phyloP scores from a whole-genome alignment of 1,140 invertebrate species.

The Limonius californicus region DNA sequence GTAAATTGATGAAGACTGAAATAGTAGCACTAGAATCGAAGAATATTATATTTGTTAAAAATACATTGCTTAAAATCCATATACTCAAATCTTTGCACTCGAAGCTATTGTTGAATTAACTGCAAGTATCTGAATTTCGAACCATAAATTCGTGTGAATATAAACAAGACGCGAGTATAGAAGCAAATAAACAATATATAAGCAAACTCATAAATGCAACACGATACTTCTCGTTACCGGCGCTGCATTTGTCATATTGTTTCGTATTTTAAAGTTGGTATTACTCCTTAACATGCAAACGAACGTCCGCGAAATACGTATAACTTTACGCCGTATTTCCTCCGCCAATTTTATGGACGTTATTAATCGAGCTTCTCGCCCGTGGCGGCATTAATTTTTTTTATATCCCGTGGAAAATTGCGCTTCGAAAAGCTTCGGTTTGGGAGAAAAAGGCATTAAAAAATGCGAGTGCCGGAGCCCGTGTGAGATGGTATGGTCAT shows the following conservation, averaged over 20 bases:
- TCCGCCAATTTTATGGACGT: neutral
- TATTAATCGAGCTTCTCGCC: neutral
- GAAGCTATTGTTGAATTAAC: too few relatives aligned
- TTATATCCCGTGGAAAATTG: neutral
- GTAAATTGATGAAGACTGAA: too few relatives aligned
- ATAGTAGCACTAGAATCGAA: too few relatives aligned
- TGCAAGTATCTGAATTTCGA: too few relatives aligned
- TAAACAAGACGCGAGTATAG: neutral
- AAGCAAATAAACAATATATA: conserved; percentile 7
- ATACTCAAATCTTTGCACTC: too few relatives aligned
- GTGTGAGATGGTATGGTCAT: conserved; percentile 24
- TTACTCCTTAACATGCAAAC: conserved; percentile 4
- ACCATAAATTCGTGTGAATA: neutral
- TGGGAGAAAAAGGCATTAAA: neutral
- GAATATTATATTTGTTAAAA: too few relatives aligned
- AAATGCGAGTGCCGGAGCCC: neutral
- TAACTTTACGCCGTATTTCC: neutral
- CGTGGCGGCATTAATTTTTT: neutral
- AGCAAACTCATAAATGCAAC: conserved; percentile 6
- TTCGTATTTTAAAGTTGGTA: conserved; percentile 10
- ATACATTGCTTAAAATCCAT: too few relatives aligned
- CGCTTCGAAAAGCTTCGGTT: neutral
- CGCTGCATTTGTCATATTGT: conserved; percentile 11
- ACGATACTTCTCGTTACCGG: conserved; percentile 9
- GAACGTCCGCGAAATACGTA: neutral